phyloP scores from a whole-genome alignment of 2,888 invertebrate species.

The Chironomus riparius region DNA sequence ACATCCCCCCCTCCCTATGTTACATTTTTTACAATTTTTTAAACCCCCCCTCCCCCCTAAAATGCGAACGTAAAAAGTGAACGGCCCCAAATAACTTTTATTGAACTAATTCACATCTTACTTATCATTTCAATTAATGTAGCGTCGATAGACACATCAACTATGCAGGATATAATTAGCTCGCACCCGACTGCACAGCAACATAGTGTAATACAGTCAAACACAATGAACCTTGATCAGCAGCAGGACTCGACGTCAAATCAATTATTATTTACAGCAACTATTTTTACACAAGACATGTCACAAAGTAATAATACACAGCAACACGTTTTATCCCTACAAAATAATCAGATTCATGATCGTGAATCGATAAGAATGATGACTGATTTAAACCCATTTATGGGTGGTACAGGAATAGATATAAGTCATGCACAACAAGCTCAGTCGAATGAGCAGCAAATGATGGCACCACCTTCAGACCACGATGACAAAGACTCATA shows the following conservation, averaged over 20 bases:
- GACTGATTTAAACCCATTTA: constrained; percentile 8
- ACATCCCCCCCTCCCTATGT: too few species aligned
- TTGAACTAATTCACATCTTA: neutral
- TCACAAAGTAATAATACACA: neutral
- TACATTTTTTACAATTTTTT: too few species aligned
- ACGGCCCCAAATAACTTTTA: neutral
- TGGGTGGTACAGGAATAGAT: neutral
- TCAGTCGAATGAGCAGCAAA: neutral
- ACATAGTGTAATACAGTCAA: constrained; percentile 12
- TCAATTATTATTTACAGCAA: constrained; percentile 9
- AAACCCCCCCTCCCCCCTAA: too few species aligned
- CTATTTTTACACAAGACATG: constrained; percentile 21
- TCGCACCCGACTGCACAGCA: neutral
- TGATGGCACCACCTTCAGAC: neutral
- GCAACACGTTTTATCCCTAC: neutral
- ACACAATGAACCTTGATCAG: constrained; percentile 17
- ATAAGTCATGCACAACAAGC: constrained; percentile 3
- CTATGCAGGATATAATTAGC: constrained; percentile 21
- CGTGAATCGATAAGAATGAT: neutral
- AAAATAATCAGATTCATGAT: neutral
- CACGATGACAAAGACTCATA: neutral
- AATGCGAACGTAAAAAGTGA: too few species aligned
- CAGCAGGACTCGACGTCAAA: neutral
- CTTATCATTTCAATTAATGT: neutral
- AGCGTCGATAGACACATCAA: constrained; percentile 23